Base-by-base conservation (phyloP, 2,888 invertebrate species). In the Toxonevra muliebris region DNA sequence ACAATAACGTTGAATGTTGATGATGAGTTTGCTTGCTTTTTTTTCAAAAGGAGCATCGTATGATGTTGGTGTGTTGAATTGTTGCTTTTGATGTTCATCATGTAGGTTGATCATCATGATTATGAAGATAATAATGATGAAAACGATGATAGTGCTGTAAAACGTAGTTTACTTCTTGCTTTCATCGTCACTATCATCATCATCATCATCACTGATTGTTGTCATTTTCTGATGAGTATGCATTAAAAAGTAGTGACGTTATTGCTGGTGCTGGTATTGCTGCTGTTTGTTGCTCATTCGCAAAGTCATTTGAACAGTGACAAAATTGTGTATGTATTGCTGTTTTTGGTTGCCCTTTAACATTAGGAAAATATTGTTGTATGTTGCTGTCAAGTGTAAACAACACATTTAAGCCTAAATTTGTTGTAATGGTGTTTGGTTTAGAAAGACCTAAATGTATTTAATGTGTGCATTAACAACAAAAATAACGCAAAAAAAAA, bases 361-460 rank as follows among this genome's bases (percentile, higher is more conserved):
- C 30, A 30, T 30, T 30, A 30, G 30, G 7, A 30, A 30, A 30
- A 30, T 15, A 48, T 48, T 48, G 48, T 48, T 48, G 48, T 8
- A 15, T 48, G 11, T 15, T 13, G 11, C 48, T 15, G 13, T 15
- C 48, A 68, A 71, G 68, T 73, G 61, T 66, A 74, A 75, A 74
- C 61, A 72, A 74, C 50, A 43, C 62, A 52, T 41, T 62, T 53
- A 53, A 73, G 73, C 68, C 72, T 71, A 76, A 73, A 76, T 71
- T 71, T 75, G 66, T 65, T 67, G 71, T 71, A 69, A 60, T 66
- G 61, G 43, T 54, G 54, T 66, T 54, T 66, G 66, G 45, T 54
- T 30, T 30, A 30, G 30, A 66, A 61, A 61, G 66, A 61, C 60
- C 61, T 66, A 60, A 66, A 43, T 50, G 53, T 60, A 43, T 41